Evolutionary conservation across 1,140 invertebrate species (phyloP), one percentile per base, ranked within the genome.

Genomic region (Saccostrea echinata): DNA sequence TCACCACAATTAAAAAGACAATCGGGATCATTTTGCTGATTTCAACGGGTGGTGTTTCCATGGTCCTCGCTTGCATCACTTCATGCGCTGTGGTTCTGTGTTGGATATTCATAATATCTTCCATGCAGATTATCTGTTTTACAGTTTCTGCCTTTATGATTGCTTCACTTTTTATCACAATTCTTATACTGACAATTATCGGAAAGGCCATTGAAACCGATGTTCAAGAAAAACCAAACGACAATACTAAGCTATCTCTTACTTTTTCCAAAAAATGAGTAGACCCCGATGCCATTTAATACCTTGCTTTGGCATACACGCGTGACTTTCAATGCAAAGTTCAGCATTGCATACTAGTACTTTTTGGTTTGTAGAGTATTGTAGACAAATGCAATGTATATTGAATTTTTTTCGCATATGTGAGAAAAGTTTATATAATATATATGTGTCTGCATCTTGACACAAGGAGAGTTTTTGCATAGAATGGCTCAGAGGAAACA

Each of bases 131-230:
- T 11, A 18, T 76, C 12, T 76, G 68, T 30, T 27, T 76, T 30
- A 30, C 30, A 30, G 1, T 76, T 3, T 76, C 68, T 13, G 68
- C 68, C 12, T 76, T 33, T 33, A 76, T 76, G 68, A 76, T 76
- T 76, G 24, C 27, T 27, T 76, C 68, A 2, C 68, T 76, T 33
- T 76, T 76, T 76, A 33, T 12, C 24, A 76, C 30, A 30, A 76
- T 76, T 76, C 68, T 76, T 30, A 76, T 76, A 30, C 27, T 76
- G 30, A 76, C 27, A 33, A 76, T 76, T 9, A 76, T 76, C 68
- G 27, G 68, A 30, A 76, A 76, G 27, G 68, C 30, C 27, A 76
- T 76, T 4, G 68, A 76, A 30, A 76, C 24, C 24, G 27, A 76
- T 30, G 68, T 16, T 16, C 6, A 76, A 76, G 68, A 76, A 18